phyloP scores from a whole-genome alignment of 1,140 invertebrate genomes.

The Nilaparvata lugens region DNA sequence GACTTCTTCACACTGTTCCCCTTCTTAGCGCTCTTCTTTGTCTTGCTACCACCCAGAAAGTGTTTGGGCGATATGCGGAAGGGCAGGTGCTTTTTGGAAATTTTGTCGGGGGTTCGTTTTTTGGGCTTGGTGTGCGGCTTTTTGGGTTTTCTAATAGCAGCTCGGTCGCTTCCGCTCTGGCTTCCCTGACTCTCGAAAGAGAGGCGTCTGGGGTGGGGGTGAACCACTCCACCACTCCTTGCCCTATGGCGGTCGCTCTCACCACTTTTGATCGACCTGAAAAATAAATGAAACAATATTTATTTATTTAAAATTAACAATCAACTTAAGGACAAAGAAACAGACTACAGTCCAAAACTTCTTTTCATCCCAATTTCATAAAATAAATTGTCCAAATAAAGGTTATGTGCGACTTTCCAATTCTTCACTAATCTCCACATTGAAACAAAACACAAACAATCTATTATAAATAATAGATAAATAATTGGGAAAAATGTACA shows the following conservation, averaged over 20 bases:
- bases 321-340: no score
- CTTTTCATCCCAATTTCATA: no score
- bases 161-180: neutral
- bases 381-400: no score
- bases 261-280: neutral
- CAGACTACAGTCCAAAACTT: no score
- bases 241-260: neutral
- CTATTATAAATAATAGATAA: no score
- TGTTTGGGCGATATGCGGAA: neutral
- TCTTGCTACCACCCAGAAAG: neutral
- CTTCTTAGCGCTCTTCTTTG: neutral
- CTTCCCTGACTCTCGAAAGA: neutral
- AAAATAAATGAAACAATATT: neutral
- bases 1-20: no score
- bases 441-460: no score
- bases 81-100: neutral
- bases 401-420: no score
- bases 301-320: no score
- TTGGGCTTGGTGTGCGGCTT: neutral
- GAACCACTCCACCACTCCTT: no score
- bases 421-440: no score
- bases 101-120: neutral
- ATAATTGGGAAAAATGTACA: no score
- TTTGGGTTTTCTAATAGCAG: neutral
- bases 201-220: neutral